Evolutionary conservation across 2,113 vertebrate species (phyloP).

Genomic region (Heterotilapia buettikoferi): DNA sequence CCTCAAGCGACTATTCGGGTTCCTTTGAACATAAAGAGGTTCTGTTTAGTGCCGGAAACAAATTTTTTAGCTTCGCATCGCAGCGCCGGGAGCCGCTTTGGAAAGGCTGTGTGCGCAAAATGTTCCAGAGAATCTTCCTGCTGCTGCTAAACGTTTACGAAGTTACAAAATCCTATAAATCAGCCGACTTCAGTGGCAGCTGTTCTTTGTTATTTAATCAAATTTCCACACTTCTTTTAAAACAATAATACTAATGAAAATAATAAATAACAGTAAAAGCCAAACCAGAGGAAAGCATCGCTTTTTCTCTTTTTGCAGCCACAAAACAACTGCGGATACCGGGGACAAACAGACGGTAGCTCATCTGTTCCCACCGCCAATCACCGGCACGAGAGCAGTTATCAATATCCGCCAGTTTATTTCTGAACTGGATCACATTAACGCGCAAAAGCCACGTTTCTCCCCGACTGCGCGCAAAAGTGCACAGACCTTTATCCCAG

Average conservation of each 20-base stretch:
- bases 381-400: not conserved
- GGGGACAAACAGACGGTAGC: not conserved
- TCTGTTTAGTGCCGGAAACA: not conserved
- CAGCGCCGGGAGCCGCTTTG: not conserved
- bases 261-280: accelerated
- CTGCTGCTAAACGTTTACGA: not conserved
- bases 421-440: not conserved
- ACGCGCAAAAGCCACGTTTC: not conserved
- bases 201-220: not conserved
- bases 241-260: accelerated
- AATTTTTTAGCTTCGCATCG: not conserved
- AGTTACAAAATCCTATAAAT: not conserved
- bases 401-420: not conserved
- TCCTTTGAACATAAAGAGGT: not conserved
- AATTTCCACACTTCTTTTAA: accelerated
- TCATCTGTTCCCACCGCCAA: not conserved
- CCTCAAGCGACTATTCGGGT: not conserved
- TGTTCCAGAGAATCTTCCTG: not conserved
- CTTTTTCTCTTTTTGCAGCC: not conserved
- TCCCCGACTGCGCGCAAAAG: not conserved
- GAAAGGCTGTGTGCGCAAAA: not conserved
- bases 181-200: not conserved
- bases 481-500: not conserved
- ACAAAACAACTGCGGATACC: not conserved
- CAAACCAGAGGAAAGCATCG: not conserved